Base-by-base conservation (phyloP, 2,888 invertebrate species). In the Serripes groenlandicus region DNA sequence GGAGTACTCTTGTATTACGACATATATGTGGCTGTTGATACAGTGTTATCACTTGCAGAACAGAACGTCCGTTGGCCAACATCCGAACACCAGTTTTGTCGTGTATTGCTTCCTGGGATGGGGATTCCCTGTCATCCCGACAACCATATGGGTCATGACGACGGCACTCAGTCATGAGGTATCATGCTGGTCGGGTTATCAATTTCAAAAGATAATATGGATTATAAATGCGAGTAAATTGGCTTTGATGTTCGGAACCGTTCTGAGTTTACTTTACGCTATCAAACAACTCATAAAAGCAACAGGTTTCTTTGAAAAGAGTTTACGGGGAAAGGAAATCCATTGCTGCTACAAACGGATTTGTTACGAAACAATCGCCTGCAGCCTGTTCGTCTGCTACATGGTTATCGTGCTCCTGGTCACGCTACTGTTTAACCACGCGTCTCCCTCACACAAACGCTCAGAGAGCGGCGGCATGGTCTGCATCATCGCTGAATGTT, bases 51-150 rank as follows among this genome's bases (percentile, higher is more conserved):
- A 78, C 23, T 68, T 83, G 4, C 77, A 80, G 21, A 56, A 79
- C 9, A 60, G 69, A 11, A 49, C 83, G 0, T 71, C 62, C 23
- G 76, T 81, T 3, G 78, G 77, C 37, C 74, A 69, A 37, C 35
- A 81, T n/a, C 64, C 82, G 34, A 78, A 70, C 49, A 71, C 81
- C 54, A 81, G 80, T 54, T 83, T 80, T 32, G 32, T 75, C 23
- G 62, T 69, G 18, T 88, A 86, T 52, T 62, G 79, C 28, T 30
- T 83, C n/a, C 56, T 86, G 32, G 88, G 85, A 21, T 88, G 86
- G 85, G 85, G 83, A 23, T 49, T 83, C 34, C 85, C 86, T 5
- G 30, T 79, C 7, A 66, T 88, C 15, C 86, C 88, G 7, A 62
- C 70, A n/a, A 72, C 78, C 1, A 42, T 83, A 4, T 88, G 86